Evolutionary conservation across 35 echinoderm and acorn worm genomes (phyloP).

Genomic region (Holothuria glaberrima): DNA sequence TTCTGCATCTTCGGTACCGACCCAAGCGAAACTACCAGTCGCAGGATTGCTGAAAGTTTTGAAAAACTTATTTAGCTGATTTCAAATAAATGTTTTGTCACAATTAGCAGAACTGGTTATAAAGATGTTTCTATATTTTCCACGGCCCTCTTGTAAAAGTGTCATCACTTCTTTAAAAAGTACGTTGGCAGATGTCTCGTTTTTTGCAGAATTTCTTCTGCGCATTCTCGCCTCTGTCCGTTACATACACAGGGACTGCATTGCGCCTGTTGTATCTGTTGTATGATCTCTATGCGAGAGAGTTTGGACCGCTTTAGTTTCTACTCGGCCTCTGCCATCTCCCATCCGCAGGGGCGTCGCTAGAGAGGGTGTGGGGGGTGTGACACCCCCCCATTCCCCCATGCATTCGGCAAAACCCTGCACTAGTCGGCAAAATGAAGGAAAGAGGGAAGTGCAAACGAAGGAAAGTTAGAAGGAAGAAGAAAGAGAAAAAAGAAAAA

Average conservation of each 20-base stretch:
- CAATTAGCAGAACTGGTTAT: background rate
- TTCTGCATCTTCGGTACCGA: constrained; percentile 2
- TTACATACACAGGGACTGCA: background rate
- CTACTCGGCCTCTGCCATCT: background rate
- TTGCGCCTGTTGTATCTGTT: background rate
- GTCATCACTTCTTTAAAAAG: background rate
- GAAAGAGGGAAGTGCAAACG: too few relatives aligned
- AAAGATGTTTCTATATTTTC: background rate
- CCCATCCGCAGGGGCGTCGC: too few relatives aligned
- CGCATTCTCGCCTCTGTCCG: background rate
- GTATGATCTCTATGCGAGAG: background rate
- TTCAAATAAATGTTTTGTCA: background rate
- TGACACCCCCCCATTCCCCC: too few relatives aligned
- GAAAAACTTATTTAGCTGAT: background rate
- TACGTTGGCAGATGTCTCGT: too few relatives aligned
- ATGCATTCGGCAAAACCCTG: too few relatives aligned
- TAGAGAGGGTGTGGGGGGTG: too few relatives aligned
- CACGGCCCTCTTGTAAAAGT: background rate
- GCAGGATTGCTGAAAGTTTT: background rate
- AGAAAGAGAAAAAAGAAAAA: too few relatives aligned
- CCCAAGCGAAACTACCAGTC: background rate
- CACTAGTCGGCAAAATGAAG: too few relatives aligned
- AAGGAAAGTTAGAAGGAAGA: too few relatives aligned
- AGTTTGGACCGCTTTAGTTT: background rate
- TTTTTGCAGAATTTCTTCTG: too few relatives aligned